Conservation (phyloP, 2,888 invertebrate species). For the Cenopis cana region DNA sequence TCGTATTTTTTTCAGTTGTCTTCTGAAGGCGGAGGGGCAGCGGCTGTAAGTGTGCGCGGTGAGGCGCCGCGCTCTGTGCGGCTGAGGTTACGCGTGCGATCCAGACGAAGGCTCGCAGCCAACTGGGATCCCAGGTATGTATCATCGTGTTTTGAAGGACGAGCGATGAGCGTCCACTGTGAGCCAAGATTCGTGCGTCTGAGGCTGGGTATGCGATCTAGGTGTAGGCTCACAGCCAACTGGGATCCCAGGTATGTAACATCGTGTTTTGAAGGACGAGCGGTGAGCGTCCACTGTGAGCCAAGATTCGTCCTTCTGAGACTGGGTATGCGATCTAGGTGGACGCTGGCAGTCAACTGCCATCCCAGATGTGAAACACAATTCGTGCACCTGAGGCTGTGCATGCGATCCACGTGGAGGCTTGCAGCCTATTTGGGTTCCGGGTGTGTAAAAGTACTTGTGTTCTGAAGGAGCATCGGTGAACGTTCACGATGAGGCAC, state of each 20-base stretch:
- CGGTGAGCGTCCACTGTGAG: too few species aligned
- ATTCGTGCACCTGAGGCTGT: too few species aligned
- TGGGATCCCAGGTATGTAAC: conserved; percentile 67
- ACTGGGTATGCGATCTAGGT: too few species aligned
- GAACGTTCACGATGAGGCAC: too few species aligned
- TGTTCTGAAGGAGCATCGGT: too few species aligned
- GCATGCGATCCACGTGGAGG: too few species aligned
- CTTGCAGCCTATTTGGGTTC: too few species aligned
- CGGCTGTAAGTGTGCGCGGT: conserved; percentile 72
- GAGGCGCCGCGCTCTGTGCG: conserved; percentile 68
- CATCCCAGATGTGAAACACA: too few species aligned
- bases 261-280: conserved; percentile 54
- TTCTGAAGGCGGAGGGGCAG: conserved; percentile 67
- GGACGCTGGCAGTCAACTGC: too few species aligned
- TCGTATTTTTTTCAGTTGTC: conserved; percentile 59
- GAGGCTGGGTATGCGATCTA: too few species aligned
- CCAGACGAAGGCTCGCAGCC: conserved; percentile 70
- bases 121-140: conserved; percentile 78
- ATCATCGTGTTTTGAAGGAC: conserved; percentile 57
- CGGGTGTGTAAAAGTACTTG: too few species aligned
- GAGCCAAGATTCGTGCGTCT: conserved; percentile 68
- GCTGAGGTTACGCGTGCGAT: conserved; percentile 69
- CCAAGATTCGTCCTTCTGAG: too few species aligned
- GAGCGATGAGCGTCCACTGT: conserved; percentile 58
- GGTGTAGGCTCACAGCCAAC: conserved; percentile 71